Base-by-base conservation (phyloP, 1,140 invertebrate species). In the Pseudachorutes palmiensis region DNA sequence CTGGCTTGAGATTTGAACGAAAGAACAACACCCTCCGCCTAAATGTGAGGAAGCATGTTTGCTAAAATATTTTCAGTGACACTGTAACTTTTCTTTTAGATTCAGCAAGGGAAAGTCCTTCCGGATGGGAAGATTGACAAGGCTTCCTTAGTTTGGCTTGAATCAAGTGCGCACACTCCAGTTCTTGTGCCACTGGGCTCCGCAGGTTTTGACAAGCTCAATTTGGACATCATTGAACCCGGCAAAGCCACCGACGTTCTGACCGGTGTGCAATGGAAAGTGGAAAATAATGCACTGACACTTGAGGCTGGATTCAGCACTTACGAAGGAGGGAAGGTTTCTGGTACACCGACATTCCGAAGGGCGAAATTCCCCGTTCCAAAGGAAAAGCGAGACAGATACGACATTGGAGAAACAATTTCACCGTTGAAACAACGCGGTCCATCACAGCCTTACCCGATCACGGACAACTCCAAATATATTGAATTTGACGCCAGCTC, bases 61-160 rank as follows among this genome's bases (percentile, higher is more conserved):
- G 2, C 14, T 16, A 32, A 59, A n/a, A 36, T 9, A 22, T 14
- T 66, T 24, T 32, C 2, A 19, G 24, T 41, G 19, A 66, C 12
- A 30, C 9, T 58, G 12, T 19, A 28, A 14, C 12, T 60, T 3
- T 14, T 32, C 22, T 59, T 60, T 29, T 67, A 68, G 67, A 49
- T 49, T 22, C 62, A 68, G 41, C 22, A 68, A 60, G 61, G 48
- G 22, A 68, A 64, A 45, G 2, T 68, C 16, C 14, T 63, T 5
- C 41, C 30, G 2, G 41, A 68, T 58, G 67, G 67, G 1, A 64
- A 64, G 26, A 31, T 68, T 64, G 67, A 68, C 32, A n/a, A 14
- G 2, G 12, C 29, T 2, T 64, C 67, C 3, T 1, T 41, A 1
- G 22, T 22, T 57, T 68, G 67, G 67, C 12, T 14, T 55, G 51